A percentile compares a stretch with the other conserved stretches of the same genome.
phyloP scores from a whole-genome alignment of 2,113 vertebrate species.

The Xerus inauris region DNA sequence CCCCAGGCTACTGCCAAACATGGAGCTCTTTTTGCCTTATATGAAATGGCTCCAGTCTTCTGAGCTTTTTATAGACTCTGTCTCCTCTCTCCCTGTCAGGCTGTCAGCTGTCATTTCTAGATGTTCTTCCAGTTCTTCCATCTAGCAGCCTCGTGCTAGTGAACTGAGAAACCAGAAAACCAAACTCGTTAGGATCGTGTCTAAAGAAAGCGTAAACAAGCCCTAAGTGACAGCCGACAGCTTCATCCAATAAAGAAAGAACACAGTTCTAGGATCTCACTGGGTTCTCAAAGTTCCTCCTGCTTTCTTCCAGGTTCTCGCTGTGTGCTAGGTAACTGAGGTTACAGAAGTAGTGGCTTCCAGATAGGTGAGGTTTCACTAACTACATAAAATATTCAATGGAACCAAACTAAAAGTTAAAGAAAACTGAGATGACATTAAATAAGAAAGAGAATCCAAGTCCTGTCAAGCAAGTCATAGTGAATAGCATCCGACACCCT shows the following conservation, averaged over 20 bases:
- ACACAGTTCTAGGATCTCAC: not conserved
- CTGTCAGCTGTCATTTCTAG: constrained; percentile 64
- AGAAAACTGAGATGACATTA: not conserved
- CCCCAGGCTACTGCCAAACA: not conserved
- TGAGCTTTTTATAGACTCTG: constrained; percentile 62
- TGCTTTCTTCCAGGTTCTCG: not conserved
- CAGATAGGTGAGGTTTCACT: not conserved
- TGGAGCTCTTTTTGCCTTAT: not conserved
- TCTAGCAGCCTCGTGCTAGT: not conserved
- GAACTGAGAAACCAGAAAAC: constrained; percentile 29
- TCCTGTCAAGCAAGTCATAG: not conserved
- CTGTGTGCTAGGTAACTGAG: not conserved
- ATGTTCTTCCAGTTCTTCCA: not conserved
- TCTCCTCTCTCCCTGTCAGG: not conserved
- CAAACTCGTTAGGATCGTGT: not conserved
- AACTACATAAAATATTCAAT: not conserved
- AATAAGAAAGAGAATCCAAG: not conserved
- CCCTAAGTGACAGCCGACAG: not conserved
- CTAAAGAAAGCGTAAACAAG: not conserved
- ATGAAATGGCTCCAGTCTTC: constrained; percentile 24
- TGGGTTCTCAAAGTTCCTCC: not conserved
- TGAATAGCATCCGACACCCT: not conserved
- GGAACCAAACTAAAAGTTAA: not conserved
- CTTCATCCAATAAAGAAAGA: not conserved
- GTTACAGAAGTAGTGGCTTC: not conserved